Evolutionary conservation across 2,113 vertebrate genomes (phyloP).

Genomic region (Zingel zingel): DNA sequence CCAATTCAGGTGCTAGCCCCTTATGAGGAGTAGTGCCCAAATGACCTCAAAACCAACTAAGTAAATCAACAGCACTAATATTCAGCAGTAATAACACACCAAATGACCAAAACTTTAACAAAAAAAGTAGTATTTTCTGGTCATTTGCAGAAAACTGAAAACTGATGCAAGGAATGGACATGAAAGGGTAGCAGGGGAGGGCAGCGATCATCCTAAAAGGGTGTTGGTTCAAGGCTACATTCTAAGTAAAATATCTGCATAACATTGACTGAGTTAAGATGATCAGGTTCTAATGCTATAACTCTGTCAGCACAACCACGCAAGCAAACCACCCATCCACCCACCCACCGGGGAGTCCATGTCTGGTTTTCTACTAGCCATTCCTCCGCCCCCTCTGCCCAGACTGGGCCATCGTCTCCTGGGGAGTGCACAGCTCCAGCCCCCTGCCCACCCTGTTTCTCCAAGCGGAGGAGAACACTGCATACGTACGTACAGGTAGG

Average conservation of each 20-base stretch:
- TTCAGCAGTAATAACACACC: background rate
- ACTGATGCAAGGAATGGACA: background rate
- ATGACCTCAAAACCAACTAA: constrained; percentile 20
- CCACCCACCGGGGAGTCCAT: constrained; percentile 66
- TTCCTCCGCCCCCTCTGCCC: constrained; percentile 49
- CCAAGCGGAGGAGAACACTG: constrained; percentile 81
- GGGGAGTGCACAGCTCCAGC: constrained; percentile 37
- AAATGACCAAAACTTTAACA: background rate
- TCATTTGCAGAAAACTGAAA: constrained; percentile 27
- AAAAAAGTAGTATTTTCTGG: constrained; percentile 9
- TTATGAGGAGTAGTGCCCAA: background rate
- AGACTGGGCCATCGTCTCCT: constrained; percentile 37
- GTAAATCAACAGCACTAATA: constrained; percentile 33
- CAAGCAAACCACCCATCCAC: constrained; percentile 33
- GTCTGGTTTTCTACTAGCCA: constrained; percentile 72
- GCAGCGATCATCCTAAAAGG: constrained; percentile 16
- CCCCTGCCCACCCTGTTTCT: constrained; percentile 71
- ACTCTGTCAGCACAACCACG: constrained; percentile 26
- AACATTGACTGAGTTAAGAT: constrained; percentile 13
- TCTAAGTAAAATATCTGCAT: constrained; percentile 15
- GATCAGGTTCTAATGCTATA: constrained; percentile 27
- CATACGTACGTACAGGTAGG: constrained; percentile 76
- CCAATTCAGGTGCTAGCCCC: background rate
- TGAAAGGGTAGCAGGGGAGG: constrained; percentile 24
- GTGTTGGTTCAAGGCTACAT: constrained; percentile 17